Base-by-base conservation (phyloP, 2,797 vertebrate genomes). In the Typhlichthys subterraneus region DNA sequence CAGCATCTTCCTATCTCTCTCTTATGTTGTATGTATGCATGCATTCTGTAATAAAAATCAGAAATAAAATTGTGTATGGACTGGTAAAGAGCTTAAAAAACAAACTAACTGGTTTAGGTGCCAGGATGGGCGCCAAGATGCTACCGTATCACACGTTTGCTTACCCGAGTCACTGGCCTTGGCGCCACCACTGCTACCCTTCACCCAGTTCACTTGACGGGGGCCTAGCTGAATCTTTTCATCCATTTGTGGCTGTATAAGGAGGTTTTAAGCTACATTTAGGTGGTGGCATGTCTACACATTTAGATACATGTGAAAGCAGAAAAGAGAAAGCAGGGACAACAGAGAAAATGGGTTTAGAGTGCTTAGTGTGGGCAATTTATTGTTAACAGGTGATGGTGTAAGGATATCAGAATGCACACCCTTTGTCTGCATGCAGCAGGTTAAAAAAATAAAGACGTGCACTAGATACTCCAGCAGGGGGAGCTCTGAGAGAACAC, bases 141-240 rank as follows among this genome's bases (percentile, higher is more conserved):
- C n/a, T 17, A 38, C 19, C 13, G 13, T 29, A 12, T 19, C 17
- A 23, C 15, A 13, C 52, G 12, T 1, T 33, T 57, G 17, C 92
- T 91, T 68, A 98, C 97, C 97, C 1, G 95, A 90, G 82, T 98
- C 97, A 9, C 93, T 97, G 50, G 95, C 94, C 89, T 98, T 99
- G 15, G 97, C 97, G 83, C 98, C 98, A 62, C 98, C 98, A 2
- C 97, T 99, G 94, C 98, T 99, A 78, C 98, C 98, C 85, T 98
- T 99, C 14, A 95, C 94, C 98, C 98, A 99, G 69, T 94, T 99
- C 85, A 98, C 88, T 81, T 97, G 96, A 85, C 96, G 95, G 9
- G 98, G 98, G 69, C 98, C 97, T 46, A 99, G 87, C 89, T 99
- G 97, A 85, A 99, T 99, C 91, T 98, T 99, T 81, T 99, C 98